Base-by-base conservation (phyloP, 2,797 vertebrate genomes). In the Phataginus tetradactyla region DNA sequence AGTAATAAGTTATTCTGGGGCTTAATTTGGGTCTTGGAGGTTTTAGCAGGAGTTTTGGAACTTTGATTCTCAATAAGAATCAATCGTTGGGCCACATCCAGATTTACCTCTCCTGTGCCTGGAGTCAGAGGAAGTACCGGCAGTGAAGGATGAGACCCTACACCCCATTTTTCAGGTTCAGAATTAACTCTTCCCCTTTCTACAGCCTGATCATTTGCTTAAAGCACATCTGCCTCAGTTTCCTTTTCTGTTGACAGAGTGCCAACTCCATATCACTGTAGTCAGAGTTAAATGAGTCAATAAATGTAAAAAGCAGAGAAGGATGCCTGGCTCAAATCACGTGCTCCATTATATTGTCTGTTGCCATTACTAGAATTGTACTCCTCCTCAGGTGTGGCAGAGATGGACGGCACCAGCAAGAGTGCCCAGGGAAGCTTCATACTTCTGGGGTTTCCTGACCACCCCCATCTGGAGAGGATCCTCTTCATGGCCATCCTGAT, bases 401-500 rank as follows among this genome's bases (percentile, higher is more conserved):
- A 74, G 14, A 96, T 97, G 96, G 77, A 45, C 1, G 14, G 17
- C 11, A 27, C 77, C 57, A 96, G 96, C 4, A 18, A 61, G 2
- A 97, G 90, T 59, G 14, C 39, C 1, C 51, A 74, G 14, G 29
- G 3, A 7, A 39, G 55, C 23, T 97, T 98, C 72, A 49, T 97
- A 85, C 94, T 97, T 20, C 6, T 81, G 61, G 96, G 96, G 2
- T 96, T 97, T 81, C 96, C 97, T 32, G 71, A 95, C 42, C 4
- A 0, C 13, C 92, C 94, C 61, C 32, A 78, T 29, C 74, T 98
- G 74, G 92, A 97, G 77, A 75, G 79, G 42, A 10, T 92, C 42
- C 93, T 96, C 61, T 98, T 97, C 32, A 53, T 77, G 10, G 42
- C 96, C 78, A 89, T 98, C 39, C 42, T 98, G 66, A 42, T 86